Evolutionary conservation across 2,113 vertebrate species (phyloP).

Genomic region (Periophthalmodon schlosseri): DNA sequence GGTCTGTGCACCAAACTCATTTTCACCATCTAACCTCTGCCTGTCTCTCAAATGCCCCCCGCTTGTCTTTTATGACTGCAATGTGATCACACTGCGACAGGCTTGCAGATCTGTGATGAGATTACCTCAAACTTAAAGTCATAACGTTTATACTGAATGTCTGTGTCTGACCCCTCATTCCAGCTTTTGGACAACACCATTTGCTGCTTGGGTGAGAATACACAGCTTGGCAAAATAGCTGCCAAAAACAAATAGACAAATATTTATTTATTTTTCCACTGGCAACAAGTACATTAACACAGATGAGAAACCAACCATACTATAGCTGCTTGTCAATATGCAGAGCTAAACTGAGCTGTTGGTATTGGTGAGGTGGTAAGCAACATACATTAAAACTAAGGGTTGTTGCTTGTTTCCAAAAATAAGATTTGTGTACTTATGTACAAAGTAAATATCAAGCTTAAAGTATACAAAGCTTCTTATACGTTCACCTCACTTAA

Average conservation of each 20-base stretch:
- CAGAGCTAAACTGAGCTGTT: background rate
- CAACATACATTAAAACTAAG: background rate
- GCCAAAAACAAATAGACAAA: background rate
- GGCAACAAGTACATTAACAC: background rate
- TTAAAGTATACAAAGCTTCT: too few relatives aligned
- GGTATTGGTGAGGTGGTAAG: background rate
- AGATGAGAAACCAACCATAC: slow-evolving; percentile 15
- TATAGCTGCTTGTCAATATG: background rate
- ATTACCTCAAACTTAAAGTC: slow-evolving; percentile 6
- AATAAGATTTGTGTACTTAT: too few relatives aligned
- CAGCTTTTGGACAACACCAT: slow-evolving; percentile 8
- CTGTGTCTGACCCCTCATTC: background rate
- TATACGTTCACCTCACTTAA: background rate
- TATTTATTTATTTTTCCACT: background rate
- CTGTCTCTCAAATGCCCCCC: slow-evolving; percentile 17
- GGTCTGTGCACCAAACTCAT: slow-evolving; percentile 39
- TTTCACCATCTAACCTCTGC: slow-evolving; percentile 20
- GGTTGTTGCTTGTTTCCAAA: background rate
- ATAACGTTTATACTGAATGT: slow-evolving; percentile 6
- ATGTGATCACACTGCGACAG: slow-evolving; percentile 7
- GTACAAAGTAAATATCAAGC: too few relatives aligned
- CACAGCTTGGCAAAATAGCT: slow-evolving; percentile 18
- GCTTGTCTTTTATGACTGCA: slow-evolving; percentile 25
- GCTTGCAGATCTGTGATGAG: slow-evolving; percentile 8
- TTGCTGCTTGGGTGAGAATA: background rate